phyloP scores from a whole-genome alignment of 2,113 vertebrate genomes.

The Cheilinus undulatus region DNA sequence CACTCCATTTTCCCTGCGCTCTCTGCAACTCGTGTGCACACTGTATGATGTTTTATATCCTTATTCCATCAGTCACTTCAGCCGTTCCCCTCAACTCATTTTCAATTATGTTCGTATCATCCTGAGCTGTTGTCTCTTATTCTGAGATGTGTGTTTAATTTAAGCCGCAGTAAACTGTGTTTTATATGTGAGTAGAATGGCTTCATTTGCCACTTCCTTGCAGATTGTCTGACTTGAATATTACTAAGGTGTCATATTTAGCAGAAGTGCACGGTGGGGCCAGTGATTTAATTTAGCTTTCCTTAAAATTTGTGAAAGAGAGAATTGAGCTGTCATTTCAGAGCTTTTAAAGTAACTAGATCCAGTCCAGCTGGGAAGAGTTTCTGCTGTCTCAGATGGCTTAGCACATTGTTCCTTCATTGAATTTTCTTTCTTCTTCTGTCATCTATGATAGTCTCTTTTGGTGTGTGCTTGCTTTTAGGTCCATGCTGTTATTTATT shows the following conservation, averaged over 20 bases:
- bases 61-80: constrained; percentile 32
- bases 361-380: background rate
- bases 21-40: constrained; percentile 1
- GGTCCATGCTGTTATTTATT: background rate
- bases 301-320: background rate
- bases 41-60: background rate
- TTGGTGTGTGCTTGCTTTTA: background rate
- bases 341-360: background rate
- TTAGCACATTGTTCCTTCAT: background rate
- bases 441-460: background rate
- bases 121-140: constrained; percentile 25
- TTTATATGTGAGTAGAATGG: background rate
- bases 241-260: background rate
- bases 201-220: background rate
- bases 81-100: constrained; percentile 38
- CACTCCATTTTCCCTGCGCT: constrained; percentile 44
- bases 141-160: constrained; percentile 26
- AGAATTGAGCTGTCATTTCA: background rate
- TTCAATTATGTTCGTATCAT: constrained; percentile 34
- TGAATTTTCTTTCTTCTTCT: background rate
- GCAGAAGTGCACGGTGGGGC: background rate
- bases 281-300: constrained; percentile 12
- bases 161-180: background rate
- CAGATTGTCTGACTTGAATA: background rate
- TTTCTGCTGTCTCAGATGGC: background rate